Evolutionary conservation across 2,888 invertebrate species (phyloP), one percentile per base, ranked within the genome.

Genomic region (Cheilosia soror): DNA sequence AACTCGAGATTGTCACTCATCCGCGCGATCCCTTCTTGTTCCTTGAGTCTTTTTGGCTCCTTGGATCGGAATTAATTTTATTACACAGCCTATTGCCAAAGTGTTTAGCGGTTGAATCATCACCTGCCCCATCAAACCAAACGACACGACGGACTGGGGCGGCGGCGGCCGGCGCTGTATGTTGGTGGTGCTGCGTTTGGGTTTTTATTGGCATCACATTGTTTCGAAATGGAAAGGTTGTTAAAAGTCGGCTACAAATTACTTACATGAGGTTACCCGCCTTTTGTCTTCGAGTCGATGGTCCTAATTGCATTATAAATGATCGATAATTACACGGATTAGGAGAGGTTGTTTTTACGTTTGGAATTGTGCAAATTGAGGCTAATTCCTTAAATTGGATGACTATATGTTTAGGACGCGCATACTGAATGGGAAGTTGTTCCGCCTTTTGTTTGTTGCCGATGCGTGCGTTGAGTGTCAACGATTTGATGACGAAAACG

Each of bases 31-130:
- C 20, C 53, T 40, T 58, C 53, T 40, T 58, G 42, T 55, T 60
- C 53, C 57, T 60, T 60, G 37, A 13, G 51, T 15, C 53, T 37
- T 5, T 33, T 78, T 7, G 57, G 65, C 53, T 75, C 29, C 62
- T 77, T 69, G 31, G 44, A 51, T 62, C 15, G 66, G 44, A 84
- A 85, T 68, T 81, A 72, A 85, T 85, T 85, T 85, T 77, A 85
- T 85, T 85, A 51, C 51, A 51, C 51, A 44, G 62, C 81, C 62
- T 63, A 81, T 72, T 72, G 76, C 72, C 66, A 77, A 77, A 85
- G 81, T 85, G 68, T 76, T 85, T 85, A 77, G 72, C 44, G 37
- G 71, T 62, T 72, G 71, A 80, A 66, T 79, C 80, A 75, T 84
- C 84, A 84, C 80, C 84, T 84, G 84, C 73, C 71, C 63, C 73